Evolutionary conservation across 2,888 invertebrate species (phyloP).

Genomic region (Polymixis flavicincta): DNA sequence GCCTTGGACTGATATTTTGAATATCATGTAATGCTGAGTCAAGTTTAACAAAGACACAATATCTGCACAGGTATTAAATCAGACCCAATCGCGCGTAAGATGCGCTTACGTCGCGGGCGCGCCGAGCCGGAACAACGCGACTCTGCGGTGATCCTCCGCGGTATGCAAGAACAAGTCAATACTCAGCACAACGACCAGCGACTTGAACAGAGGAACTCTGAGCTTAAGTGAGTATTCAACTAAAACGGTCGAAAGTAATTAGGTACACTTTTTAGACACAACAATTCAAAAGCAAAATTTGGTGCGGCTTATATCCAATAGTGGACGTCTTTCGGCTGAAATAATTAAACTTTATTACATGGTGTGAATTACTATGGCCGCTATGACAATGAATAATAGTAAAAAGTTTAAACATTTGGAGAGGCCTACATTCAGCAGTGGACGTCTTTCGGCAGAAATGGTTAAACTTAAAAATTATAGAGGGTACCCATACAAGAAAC

Average conservation of each 20-base stretch:
- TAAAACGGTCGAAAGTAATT: not conserved
- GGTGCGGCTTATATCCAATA: too few relatives aligned
- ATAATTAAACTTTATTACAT: too few relatives aligned
- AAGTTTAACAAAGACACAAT: not conserved
- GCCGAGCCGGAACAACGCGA: slow-evolving; percentile 93
- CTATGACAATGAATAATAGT: too few relatives aligned
- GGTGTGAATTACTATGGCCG: too few relatives aligned
- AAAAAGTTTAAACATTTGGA: too few relatives aligned
- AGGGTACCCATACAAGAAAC: too few relatives aligned
- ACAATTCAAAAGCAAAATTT: too few relatives aligned
- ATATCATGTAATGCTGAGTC: not conserved
- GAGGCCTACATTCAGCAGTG: not conserved
- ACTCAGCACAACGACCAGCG: slow-evolving; percentile 93
- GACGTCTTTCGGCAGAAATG: not conserved
- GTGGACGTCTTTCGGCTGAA: too few relatives aligned
- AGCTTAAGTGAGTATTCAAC: slow-evolving; percentile 92
- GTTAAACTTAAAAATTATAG: not conserved
- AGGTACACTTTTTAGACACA: not conserved
- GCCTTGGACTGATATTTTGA: not conserved
- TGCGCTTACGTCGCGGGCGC: slow-evolving; percentile 95
- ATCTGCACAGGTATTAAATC: slow-evolving; percentile 79
- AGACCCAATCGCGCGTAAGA: slow-evolving; percentile 98
- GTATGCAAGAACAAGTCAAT: slow-evolving; percentile 92
- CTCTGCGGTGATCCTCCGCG: slow-evolving; percentile 96
- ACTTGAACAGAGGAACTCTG: slow-evolving; percentile 88